Conservation (phyloP, 1,140 invertebrate genomes). For the Ceratosolen solmsi region DNA sequence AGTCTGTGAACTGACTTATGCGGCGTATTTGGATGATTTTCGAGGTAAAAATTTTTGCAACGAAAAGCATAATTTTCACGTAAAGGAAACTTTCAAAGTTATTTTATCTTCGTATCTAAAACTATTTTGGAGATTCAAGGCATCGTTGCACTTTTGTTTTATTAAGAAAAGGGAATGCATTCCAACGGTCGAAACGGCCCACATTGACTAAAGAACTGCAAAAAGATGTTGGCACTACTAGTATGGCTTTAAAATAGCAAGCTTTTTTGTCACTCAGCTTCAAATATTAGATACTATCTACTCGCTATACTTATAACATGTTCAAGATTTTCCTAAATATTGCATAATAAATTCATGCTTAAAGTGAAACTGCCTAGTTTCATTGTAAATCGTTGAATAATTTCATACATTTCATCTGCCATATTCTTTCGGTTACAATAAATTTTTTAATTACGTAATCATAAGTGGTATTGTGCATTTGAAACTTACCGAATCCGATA, state of each 20-base stretch:
- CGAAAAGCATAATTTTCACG: background rate
- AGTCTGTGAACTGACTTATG: background rate
- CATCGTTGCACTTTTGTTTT: constrained; percentile 39
- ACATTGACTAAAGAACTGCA: constrained; percentile 42
- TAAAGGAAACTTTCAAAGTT: background rate
- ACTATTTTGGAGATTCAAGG: constrained; percentile 40
- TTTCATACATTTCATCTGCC: too few relatives aligned
- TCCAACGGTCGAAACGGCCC: constrained; percentile 30
- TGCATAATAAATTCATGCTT: too few relatives aligned
- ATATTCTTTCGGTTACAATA: too few relatives aligned
- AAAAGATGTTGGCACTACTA: constrained; percentile 44
- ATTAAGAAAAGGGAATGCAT: constrained; percentile 35
- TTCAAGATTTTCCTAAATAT: background rate
- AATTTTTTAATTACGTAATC: too few relatives aligned
- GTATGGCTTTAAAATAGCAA: constrained; percentile 51
- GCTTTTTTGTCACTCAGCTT: constrained; percentile 27
- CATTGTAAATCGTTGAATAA: too few relatives aligned
- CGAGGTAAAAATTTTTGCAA: background rate
- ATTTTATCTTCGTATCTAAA: background rate
- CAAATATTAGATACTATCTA: constrained; percentile 1
- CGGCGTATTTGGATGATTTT: background rate
- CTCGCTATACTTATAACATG: background rate
- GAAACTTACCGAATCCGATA: too few relatives aligned
- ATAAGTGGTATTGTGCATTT: too few relatives aligned
- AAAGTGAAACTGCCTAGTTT: too few relatives aligned